Evolutionary conservation across 2,113 vertebrate species (phyloP).

Genomic region (Lepus europaeus): DNA sequence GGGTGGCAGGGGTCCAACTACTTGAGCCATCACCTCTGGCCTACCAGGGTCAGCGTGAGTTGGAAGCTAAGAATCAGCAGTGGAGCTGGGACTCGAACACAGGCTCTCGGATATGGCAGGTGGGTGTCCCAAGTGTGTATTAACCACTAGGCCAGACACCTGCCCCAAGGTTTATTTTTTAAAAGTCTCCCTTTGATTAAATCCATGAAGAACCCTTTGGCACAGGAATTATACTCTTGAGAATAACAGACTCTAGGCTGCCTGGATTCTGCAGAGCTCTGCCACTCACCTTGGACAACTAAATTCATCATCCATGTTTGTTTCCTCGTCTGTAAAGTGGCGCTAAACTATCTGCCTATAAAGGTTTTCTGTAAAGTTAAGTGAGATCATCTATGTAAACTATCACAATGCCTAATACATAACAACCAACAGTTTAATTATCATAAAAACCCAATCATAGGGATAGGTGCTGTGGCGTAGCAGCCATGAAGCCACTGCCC

Average conservation of each 20-base stretch:
- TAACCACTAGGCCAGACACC: too few species aligned
- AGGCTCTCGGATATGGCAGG: too few species aligned
- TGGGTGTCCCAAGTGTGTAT: too few species aligned
- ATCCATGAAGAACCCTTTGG: conserved; percentile 1
- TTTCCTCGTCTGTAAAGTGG: neutral
- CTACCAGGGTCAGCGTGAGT: too few species aligned
- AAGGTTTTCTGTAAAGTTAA: neutral
- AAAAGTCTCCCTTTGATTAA: conserved; percentile 51
- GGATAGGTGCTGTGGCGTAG: too few species aligned
- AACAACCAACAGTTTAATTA: neutral
- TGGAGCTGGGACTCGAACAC: too few species aligned
- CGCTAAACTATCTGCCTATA: neutral
- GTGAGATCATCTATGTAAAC: neutral
- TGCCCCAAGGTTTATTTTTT: neutral
- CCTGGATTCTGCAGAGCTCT: neutral
- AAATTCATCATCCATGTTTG: neutral
- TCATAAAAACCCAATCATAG: neutral
- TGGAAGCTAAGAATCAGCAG: too few species aligned
- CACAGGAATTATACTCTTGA: neutral
- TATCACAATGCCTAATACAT: neutral
- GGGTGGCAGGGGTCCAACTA: too few species aligned
- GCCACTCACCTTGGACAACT: neutral
- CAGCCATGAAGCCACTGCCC: too few species aligned
- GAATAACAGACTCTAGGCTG: neutral
- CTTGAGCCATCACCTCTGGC: too few species aligned